A percentile compares a stretch with the other conserved stretches of the same genome.
Evolutionary conservation across 1,140 invertebrate species (phyloP).

Genomic region (Sycophila sp.): DNA sequence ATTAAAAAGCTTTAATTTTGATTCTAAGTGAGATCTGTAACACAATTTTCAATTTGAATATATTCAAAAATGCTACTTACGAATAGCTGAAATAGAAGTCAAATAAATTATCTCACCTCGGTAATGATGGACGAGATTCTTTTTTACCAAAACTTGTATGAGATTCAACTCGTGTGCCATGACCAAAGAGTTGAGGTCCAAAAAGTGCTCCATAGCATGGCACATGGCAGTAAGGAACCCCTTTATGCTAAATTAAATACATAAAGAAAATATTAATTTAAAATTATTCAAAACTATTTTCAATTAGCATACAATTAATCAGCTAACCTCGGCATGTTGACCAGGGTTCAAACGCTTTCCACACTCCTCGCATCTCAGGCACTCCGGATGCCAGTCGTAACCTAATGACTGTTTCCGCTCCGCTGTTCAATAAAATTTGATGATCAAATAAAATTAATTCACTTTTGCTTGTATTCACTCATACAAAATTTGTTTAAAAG

Average conservation of each 20-base stretch:
- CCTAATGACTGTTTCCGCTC: slow-evolving; percentile 91
- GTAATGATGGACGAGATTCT: slow-evolving; percentile 65
- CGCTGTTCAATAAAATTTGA: slow-evolving; percentile 69
- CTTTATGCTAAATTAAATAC: slow-evolving; percentile 86
- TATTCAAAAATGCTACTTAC: neutral
- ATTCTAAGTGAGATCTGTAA: slow-evolving; percentile 78
- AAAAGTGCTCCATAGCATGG: slow-evolving; percentile 91
- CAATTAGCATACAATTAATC: neutral
- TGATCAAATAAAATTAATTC: slow-evolving; percentile 8
- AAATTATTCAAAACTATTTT: neutral
- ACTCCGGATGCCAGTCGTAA: slow-evolving; percentile 94
- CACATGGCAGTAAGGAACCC: slow-evolving; percentile 89
- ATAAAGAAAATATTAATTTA: slow-evolving; percentile 3
- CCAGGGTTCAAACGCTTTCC: slow-evolving; percentile 89
- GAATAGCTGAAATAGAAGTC: neutral
- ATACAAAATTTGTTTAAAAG: too few species aligned
- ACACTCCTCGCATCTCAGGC: slow-evolving; percentile 89
- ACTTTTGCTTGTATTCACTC: too few species aligned
- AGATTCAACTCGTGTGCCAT: slow-evolving; percentile 86
- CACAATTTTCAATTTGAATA: slow-evolving; percentile 4
- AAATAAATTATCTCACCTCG: slow-evolving; percentile 50
- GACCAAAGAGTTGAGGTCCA: slow-evolving; percentile 86
- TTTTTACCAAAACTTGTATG: slow-evolving; percentile 86
- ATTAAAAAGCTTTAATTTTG: slow-evolving; percentile 83
- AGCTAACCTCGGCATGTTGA: slow-evolving; percentile 83